phyloP scores from a whole-genome alignment of 2,888 invertebrate species.

The Plusia festucae region DNA sequence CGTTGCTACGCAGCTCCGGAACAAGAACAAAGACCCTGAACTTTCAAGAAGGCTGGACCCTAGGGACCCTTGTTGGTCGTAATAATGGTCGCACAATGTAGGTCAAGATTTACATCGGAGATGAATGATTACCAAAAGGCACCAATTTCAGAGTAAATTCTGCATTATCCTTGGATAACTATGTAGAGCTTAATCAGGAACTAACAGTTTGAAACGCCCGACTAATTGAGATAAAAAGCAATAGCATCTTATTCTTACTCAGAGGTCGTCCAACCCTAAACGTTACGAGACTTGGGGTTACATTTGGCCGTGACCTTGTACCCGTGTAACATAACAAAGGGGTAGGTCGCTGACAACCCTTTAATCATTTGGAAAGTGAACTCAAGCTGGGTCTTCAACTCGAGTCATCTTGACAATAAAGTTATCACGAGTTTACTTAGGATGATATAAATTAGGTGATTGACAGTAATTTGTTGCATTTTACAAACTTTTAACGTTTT shows the following conservation, averaged over 20 bases:
- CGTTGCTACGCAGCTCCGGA: conserved; percentile 16
- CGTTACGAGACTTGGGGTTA: not conserved
- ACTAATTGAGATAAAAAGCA: not conserved
- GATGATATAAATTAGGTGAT: not conserved
- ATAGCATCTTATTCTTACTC: not conserved
- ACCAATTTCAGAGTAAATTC: not conserved
- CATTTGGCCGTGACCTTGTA: not conserved
- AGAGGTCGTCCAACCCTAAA: not conserved
- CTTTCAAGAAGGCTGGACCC: not conserved
- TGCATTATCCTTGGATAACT: no score
- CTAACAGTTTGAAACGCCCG: not conserved
- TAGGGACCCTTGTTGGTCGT: conserved; percentile 5
- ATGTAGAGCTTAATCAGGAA: no score
- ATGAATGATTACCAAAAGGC: no score
- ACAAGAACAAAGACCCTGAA: conserved; percentile 26
- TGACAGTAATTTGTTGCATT: not conserved
- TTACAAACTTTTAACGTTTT: not conserved
- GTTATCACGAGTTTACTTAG: not conserved
- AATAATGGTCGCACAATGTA: not conserved
- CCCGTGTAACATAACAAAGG: not conserved
- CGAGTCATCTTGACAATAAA: not conserved
- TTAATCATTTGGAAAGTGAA: not conserved
- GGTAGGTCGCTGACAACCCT: not conserved
- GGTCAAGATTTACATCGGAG: not conserved
- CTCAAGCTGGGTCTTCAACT: not conserved